Base-by-base conservation (phyloP, 2,888 invertebrate genomes). In the Pachliopta kotzebuea region DNA sequence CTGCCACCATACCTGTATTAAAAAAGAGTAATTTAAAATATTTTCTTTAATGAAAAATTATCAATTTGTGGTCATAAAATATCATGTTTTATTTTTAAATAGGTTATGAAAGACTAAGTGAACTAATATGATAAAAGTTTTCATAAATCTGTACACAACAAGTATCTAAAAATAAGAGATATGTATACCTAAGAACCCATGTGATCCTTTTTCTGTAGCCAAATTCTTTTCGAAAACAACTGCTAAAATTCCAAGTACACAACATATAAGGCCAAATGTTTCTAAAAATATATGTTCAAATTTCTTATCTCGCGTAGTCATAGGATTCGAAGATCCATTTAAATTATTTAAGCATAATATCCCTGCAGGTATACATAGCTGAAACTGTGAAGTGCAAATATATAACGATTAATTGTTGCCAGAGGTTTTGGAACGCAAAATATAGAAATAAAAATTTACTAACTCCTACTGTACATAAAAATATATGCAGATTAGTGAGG, bases 381-480 rank as follows among this genome's bases (percentile, higher is more conserved):
- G 81, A 26, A 72, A 77, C 83, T 83, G 72, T 49, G 76, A 75
- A 29, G 21, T 24, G 18, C 17, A 17, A 54, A n/a, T 26, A 6
- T 45, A 23, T 21, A 4, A 21, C 17, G n/a, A 55, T 45, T n/a
- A n/a, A 45, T 6, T 8, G 9, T 37, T 2, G 37, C 2, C 20
- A 23, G n/a, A 45, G 18, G 29, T 20, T 21, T 21, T 11, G 21
- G 14, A 52, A 52, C 0, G 21, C n/a, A 14, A 52, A n/a, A 4
- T 1, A 21, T 21, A 45, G 45, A 45, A 4, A n/a, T 14, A n/a
- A 2, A n/a, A 45, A 37, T 14, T 0, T 60, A 73, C 82, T 78
- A 72, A 86, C 86, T 71, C 84, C 85, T 67, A 78, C 64, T 42
- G 81, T 81, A 62, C 84, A 81, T 17, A 83, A 65, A 17, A 79